Conservation (phyloP, 2,113 vertebrate genomes). For the Conger conger region DNA sequence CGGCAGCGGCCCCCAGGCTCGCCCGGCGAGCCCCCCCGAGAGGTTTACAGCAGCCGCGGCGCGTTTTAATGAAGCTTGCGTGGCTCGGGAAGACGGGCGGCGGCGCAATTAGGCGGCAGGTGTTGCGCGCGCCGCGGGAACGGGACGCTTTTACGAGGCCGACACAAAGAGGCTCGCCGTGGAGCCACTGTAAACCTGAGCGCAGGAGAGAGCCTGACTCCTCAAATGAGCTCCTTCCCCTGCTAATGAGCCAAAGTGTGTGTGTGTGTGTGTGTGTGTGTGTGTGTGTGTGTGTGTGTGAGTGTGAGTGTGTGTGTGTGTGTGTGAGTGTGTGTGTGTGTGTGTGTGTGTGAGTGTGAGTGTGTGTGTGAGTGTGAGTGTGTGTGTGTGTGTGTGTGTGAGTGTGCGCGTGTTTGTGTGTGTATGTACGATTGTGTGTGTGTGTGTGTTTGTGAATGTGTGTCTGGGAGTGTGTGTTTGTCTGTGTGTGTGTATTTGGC, state of each 20-base stretch:
- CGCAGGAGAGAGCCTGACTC: background rate
- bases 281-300: background rate
- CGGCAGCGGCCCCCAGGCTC: background rate
- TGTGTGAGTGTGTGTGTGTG: background rate
- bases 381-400: too few species aligned
- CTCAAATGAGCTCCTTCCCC: slow-evolving; percentile 10
- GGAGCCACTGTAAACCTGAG: slow-evolving; percentile 18
- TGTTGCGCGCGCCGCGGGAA: slow-evolving; percentile 27
- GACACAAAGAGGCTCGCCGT: slow-evolving; percentile 33
- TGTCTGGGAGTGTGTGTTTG: too few species aligned
- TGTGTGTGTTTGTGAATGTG: too few species aligned
- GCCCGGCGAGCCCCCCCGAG: background rate
- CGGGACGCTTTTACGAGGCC: slow-evolving; percentile 19
- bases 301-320: background rate
- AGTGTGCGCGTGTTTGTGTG: too few species aligned
- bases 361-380: too few species aligned
- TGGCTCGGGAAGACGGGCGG: background rate
- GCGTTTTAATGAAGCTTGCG: background rate
- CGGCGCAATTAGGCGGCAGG: background rate
- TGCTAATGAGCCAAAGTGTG: background rate
- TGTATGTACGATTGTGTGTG: too few species aligned
- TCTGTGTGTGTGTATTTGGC: background rate
- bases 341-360: background rate
- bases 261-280: background rate
- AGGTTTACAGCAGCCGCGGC: background rate